Conservation (phyloP, 2,113 vertebrate species). For the Stegostoma tigrinum region DNA sequence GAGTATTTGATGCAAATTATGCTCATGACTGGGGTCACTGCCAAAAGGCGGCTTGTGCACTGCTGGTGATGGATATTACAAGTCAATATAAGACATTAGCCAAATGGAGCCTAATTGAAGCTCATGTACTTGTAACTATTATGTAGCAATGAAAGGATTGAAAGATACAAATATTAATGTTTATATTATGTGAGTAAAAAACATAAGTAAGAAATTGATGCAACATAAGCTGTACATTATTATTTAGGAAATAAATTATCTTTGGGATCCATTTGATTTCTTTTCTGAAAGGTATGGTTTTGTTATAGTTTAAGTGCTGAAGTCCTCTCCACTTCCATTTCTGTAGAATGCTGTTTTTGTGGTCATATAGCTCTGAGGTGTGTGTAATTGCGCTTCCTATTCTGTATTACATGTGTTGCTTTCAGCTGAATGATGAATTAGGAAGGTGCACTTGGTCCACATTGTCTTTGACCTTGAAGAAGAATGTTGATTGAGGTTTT, state of each 20-base stretch:
- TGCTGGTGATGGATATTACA: neutral
- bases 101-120: neutral
- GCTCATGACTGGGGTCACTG: neutral
- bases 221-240: neutral
- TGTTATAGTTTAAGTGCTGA: neutral
- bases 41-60: neutral
- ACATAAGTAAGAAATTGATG: neutral
- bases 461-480: neutral
- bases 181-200: neutral
- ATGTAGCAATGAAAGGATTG: neutral
- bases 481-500: neutral
- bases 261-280: neutral
- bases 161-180: neutral
- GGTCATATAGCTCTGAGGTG: neutral
- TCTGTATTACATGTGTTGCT: neutral
- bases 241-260: neutral
- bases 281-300: neutral
- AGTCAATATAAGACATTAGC: neutral
- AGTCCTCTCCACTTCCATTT: neutral
- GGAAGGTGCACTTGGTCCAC: neutral
- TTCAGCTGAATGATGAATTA: neutral
- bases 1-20: constrained; percentile 28
- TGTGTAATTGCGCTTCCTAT: too few relatives aligned
- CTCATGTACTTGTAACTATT: neutral
- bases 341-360: neutral